phyloP scores from a whole-genome alignment of 35 echinoderm and acorn worm genomes.

The Holothuria glaberrima region DNA sequence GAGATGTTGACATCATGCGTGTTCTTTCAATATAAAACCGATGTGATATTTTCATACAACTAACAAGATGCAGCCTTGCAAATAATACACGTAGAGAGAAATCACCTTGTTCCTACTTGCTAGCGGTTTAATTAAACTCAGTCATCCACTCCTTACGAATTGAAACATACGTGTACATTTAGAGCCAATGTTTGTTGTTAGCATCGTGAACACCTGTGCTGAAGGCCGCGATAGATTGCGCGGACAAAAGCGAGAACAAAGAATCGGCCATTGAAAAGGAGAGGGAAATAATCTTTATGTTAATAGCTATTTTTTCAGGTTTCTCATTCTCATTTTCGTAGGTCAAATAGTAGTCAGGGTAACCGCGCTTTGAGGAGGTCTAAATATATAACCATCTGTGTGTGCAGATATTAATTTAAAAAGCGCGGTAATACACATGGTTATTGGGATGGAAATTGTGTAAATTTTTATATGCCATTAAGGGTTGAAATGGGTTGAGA shows the following conservation, averaged over 20 bases:
- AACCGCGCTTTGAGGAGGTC: too few relatives aligned
- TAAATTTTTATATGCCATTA: too few relatives aligned
- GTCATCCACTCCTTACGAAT: background rate
- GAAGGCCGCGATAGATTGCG: background rate
- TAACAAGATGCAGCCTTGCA: too few relatives aligned
- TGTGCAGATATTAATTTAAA: too few relatives aligned
- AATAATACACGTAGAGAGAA: too few relatives aligned
- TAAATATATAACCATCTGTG: too few relatives aligned
- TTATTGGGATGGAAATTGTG: too few relatives aligned
- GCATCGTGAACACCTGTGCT: constrained; percentile 13
- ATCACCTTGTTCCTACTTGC: background rate
- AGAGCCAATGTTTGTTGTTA: background rate
- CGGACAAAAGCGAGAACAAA: constrained; percentile 15
- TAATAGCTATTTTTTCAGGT: background rate
- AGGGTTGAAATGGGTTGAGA: too few relatives aligned
- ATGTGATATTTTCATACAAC: background rate
- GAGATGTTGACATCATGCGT: too few relatives aligned
- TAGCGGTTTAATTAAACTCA: constrained; percentile 24
- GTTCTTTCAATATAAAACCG: background rate
- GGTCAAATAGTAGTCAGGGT: too few relatives aligned
- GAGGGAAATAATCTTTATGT: background rate
- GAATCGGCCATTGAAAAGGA: background rate
- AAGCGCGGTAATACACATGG: too few relatives aligned
- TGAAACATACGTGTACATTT: background rate
- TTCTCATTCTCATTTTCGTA: too few relatives aligned